Evolutionary conservation across 1,140 invertebrate species (phyloP).

Genomic region (Anoplolepis gracilipes): DNA sequence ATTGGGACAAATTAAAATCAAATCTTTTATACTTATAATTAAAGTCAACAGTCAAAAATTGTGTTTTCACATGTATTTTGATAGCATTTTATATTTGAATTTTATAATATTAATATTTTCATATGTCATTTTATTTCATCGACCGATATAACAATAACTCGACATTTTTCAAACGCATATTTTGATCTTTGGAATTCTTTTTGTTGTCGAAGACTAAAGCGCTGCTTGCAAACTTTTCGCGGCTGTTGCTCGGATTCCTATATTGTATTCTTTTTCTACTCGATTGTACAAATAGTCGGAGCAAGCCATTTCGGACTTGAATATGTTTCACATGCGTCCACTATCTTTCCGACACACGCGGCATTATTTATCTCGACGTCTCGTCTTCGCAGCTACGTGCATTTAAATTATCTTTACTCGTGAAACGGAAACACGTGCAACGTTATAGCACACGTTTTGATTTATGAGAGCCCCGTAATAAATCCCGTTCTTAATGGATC

Average conservation of each 20-base stretch:
- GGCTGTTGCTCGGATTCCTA: neutral
- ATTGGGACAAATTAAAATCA: neutral
- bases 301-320: constrained; percentile 6
- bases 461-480: constrained; percentile 20
- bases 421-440: neutral
- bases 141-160: constrained; percentile 6
- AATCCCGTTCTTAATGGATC: constrained; percentile 26
- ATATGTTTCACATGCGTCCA: constrained; percentile 11
- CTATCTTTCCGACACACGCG: neutral
- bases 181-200: constrained; percentile 33
- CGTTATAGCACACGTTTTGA: neutral
- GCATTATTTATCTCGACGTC: constrained; percentile 43
- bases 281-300: neutral
- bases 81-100: neutral
- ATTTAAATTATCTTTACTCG: constrained; percentile 43
- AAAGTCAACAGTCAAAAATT: neutral
- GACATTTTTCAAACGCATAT: constrained; percentile 29
- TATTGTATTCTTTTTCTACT: constrained; percentile 47
- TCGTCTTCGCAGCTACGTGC: constrained; percentile 16
- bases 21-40: neutral
- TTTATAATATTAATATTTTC: neutral
- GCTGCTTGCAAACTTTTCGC: constrained; percentile 46
- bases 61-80: neutral
- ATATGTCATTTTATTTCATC: neutral
- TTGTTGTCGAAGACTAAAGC: constrained; percentile 24